A percentile compares a stretch with the other conserved stretches of the same genome.
Evolutionary conservation across 2,888 invertebrate species (phyloP).

Genomic region (Eilema sororculum): DNA sequence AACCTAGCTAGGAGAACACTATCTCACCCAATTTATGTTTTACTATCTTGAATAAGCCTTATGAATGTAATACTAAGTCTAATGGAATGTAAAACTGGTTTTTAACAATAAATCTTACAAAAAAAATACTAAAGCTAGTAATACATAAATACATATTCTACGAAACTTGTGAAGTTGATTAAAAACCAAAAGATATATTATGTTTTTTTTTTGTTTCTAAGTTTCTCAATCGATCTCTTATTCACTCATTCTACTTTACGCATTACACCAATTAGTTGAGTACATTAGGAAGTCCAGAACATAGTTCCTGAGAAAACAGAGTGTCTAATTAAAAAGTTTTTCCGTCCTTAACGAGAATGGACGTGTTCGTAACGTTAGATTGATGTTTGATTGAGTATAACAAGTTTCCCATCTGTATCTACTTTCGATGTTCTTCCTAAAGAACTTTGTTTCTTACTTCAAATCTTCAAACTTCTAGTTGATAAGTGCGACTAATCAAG

Average conservation of each 20-base stretch:
- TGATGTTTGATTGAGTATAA: conserved; percentile 55
- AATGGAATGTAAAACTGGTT: no score
- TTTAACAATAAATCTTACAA: no score
- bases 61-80: no score
- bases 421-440: conserved; percentile 33
- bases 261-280: conserved; percentile 50
- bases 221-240: conserved; percentile 31
- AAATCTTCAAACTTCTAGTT: conserved; percentile 46
- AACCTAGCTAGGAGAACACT: no score
- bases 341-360: conserved; percentile 51
- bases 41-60: no score
- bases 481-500: conserved; percentile 44
- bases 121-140: no score
- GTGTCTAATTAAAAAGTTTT: conserved; percentile 63
- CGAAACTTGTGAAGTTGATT: neutral
- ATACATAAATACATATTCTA: no score
- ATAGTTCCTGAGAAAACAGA: conserved; percentile 51
- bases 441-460: conserved; percentile 40
- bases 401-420: conserved; percentile 49
- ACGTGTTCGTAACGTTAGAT: conserved; percentile 57
- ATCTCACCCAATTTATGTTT: no score
- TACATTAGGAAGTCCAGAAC: conserved; percentile 53
- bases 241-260: conserved; percentile 43
- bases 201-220: no score
- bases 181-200: neutral